Percentiles rank a stretch among this genome's conserved stretches.
These are phyloP conservation scores for Zapornia atra DNA, from an alignment of 2,113 vertebrate genomes.

Conservation along the genomic window DNA sequence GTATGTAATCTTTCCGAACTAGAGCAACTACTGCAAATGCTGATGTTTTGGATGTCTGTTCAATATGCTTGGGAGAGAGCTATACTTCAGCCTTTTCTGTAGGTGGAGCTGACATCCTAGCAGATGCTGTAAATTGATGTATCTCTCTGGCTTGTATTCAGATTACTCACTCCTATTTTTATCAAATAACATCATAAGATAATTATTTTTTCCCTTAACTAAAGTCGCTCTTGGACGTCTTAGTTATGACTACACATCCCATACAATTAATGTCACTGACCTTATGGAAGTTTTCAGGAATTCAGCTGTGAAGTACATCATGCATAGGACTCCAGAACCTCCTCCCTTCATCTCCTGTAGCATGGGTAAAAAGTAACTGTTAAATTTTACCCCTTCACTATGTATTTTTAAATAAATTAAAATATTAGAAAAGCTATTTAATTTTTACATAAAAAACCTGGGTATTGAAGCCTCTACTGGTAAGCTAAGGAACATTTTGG, in stretches of 20 bases:
- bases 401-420: background rate
- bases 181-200: background rate
- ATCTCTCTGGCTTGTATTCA: background rate
- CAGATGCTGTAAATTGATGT: background rate
- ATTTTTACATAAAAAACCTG: background rate
- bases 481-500: background rate
- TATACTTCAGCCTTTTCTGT: background rate
- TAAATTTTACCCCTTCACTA: background rate
- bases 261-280: background rate
- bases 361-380: background rate
- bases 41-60: background rate
- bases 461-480: background rate
- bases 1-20: background rate
- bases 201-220: background rate
- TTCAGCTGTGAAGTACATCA: background rate
- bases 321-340: background rate
- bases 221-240: background rate
- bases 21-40: background rate
- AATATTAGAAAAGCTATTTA: background rate
- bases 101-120: conserved; percentile 20
- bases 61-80: background rate
- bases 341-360: background rate
- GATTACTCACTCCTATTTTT: background rate
- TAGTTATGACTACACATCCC: background rate
- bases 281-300: background rate